These are phyloP conservation scores for Cryptotermes secundus DNA, from an alignment of 1,140 invertebrate genomes.

Conservation along the genomic window DNA sequence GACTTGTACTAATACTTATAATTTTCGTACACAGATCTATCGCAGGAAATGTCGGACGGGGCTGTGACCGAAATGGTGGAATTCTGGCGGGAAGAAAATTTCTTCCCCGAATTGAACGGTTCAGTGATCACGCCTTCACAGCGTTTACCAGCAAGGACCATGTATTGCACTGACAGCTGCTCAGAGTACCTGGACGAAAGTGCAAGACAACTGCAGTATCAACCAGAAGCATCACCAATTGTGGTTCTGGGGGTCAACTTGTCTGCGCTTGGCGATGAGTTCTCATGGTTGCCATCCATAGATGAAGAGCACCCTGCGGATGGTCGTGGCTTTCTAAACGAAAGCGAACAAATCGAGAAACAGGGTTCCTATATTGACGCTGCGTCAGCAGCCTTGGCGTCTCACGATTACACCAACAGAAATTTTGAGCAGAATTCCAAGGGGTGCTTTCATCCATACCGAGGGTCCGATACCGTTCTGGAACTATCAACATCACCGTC, in stretches of 20 bases:
- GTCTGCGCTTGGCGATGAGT: conserved; percentile 35
- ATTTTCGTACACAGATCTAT: no score
- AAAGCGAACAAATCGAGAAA: no score
- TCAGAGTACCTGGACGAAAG: conserved; percentile 45
- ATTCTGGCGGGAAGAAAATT: neutral
- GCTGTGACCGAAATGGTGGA: neutral
- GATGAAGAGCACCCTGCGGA: neutral
- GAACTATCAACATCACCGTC: no score
- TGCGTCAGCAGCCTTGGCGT: conserved; percentile 5
- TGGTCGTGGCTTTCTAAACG: neutral
- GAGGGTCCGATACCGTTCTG: no score
- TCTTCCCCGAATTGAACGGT: neutral
- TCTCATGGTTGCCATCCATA: neutral
- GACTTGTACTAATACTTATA: no score
- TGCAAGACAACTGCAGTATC: conserved; percentile 43
- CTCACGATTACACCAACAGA: conserved; percentile 42
- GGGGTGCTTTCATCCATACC: no score
- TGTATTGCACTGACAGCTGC: conserved; percentile 28
- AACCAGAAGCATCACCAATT: conserved; percentile 39
- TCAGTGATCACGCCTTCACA: neutral
- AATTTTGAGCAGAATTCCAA: neutral
- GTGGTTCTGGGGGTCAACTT: conserved; percentile 51
- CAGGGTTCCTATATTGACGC: neutral
- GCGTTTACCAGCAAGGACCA: conserved; percentile 13
- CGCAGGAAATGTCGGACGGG: neutral